phyloP scores from a whole-genome alignment of 2,113 vertebrate species.

The Rhea americana region DNA sequence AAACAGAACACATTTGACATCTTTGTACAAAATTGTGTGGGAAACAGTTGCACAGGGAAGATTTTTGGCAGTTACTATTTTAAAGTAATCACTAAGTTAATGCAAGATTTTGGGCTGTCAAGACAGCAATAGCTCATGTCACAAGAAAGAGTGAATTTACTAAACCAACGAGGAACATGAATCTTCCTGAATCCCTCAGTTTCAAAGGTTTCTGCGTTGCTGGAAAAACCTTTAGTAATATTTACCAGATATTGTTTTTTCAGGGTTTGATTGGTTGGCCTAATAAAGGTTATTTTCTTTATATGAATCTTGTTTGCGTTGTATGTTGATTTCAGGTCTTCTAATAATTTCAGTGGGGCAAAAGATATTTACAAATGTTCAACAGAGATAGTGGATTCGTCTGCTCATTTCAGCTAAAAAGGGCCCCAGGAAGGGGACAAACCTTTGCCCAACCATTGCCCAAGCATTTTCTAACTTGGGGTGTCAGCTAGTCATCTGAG shows the following conservation, averaged over 20 bases:
- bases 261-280: conserved; percentile 52
- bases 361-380: neutral
- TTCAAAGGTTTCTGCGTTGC: conserved; percentile 46
- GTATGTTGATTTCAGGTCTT: neutral
- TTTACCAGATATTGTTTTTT: conserved; percentile 50
- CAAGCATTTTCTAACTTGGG: no score
- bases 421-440: neutral
- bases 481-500: no score
- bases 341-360: no score
- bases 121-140: neutral
- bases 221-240: conserved; percentile 28
- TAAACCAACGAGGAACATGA: neutral
- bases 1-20: neutral
- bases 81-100: neutral
- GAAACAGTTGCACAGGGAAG: neutral
- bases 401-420: neutral
- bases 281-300: conserved; percentile 71
- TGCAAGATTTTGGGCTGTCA: neutral
- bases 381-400: no score
- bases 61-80: neutral
- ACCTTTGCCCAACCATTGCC: neutral
- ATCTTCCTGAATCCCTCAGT: neutral
- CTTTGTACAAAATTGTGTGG: neutral
- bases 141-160: neutral
- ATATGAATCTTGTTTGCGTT: neutral